phyloP scores from a whole-genome alignment of 2,113 vertebrate species.

The Platichthys stellatus region DNA sequence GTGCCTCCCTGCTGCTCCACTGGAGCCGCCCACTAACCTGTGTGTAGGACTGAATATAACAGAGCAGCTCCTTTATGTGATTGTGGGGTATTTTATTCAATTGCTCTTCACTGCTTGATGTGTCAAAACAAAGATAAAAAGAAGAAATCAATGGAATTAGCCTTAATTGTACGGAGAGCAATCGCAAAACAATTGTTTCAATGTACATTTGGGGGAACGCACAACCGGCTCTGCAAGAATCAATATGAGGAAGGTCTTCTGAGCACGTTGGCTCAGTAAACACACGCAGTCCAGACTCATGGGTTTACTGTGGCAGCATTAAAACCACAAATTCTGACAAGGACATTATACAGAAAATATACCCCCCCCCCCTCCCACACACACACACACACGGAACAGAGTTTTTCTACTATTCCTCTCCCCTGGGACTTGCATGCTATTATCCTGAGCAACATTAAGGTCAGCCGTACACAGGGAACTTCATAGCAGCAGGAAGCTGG shows the following conservation, averaged over 20 bases:
- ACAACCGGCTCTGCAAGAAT: constrained; percentile 31
- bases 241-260: constrained; percentile 7
- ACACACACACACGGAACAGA: constrained; percentile 18
- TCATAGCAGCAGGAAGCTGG: constrained; percentile 48
- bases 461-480: constrained; percentile 49
- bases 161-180: constrained; percentile 27
- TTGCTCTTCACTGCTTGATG: constrained; percentile 24
- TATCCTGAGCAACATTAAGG: constrained; percentile 65
- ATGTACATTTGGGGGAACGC: constrained; percentile 33
- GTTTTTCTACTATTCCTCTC: constrained; percentile 32
- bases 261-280: constrained; percentile 2
- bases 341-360: background rate
- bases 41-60: constrained; percentile 11
- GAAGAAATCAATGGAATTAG: constrained; percentile 38
- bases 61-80: constrained; percentile 23
- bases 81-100: constrained; percentile 34
- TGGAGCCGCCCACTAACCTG: constrained; percentile 36
- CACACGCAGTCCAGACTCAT: background rate
- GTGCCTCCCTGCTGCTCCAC: constrained; percentile 32
- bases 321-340: constrained; percentile 14
- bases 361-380: background rate
- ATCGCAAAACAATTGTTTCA: background rate
- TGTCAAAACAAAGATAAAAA: constrained; percentile 12
- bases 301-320: constrained; percentile 10
- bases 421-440: constrained; percentile 59